Evolutionary conservation across 2,113 vertebrate species (phyloP).

Genomic region (Passer montanus): DNA sequence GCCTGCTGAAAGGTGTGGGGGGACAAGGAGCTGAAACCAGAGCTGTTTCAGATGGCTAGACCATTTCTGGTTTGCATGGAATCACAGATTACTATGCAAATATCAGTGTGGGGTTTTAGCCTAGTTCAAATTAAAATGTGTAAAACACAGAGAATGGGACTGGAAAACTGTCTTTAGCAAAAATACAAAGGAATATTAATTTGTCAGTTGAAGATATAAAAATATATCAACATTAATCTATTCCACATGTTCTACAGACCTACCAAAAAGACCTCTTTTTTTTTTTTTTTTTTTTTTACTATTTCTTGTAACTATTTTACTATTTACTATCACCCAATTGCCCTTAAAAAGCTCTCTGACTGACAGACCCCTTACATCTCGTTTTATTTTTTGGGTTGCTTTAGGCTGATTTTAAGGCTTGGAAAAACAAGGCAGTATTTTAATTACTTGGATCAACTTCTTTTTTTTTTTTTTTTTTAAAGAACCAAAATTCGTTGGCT

Average conservation of each 20-base stretch:
- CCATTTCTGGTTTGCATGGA: neutral
- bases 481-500: slow-evolving; percentile 95
- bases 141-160: neutral
- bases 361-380: neutral
- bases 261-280: neutral
- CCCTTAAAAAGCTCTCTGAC: neutral
- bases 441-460: neutral
- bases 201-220: neutral
- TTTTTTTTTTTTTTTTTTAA: neutral
- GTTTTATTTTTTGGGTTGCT: neutral
- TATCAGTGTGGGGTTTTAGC: neutral
- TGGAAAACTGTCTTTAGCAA: neutral
- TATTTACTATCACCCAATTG: neutral
- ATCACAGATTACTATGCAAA: neutral
- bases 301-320: no score
- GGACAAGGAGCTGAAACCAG: neutral
- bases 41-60: neutral
- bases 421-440: neutral
- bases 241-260: neutral
- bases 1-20: slow-evolving; percentile 84
- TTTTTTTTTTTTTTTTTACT: neutral
- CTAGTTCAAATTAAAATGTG: neutral
- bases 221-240: neutral
- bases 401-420: neutral
- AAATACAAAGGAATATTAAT: neutral